A percentile compares a stretch with the other conserved stretches of the same genome.
Conservation (phyloP, 2,113 vertebrate species). For the Anarrhichthys ocellatus region DNA sequence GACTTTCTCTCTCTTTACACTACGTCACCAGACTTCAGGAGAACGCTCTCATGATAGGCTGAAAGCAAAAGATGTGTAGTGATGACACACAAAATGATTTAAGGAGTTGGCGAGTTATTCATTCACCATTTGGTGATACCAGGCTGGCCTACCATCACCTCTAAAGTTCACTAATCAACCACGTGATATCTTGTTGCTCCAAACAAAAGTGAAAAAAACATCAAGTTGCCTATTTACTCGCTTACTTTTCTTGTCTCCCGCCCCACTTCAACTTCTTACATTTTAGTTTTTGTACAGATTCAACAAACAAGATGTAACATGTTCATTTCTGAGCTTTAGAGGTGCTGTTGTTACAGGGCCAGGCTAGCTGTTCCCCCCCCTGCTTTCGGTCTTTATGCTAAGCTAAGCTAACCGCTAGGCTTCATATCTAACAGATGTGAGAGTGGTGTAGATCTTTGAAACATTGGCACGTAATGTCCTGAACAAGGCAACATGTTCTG, state of each 20-base stretch:
- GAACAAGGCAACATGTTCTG: neutral
- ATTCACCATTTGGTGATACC: no score
- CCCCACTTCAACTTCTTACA: no score
- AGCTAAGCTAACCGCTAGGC: slow-evolving; percentile 4
- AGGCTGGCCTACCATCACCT: neutral
- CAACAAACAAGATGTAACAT: neutral
- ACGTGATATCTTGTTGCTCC: no score
- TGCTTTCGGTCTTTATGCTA: slow-evolving; percentile 1
- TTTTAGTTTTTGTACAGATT: no score
- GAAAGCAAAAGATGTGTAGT: no score
- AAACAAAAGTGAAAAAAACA: neutral
- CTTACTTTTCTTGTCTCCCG: neutral
- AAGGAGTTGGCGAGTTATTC: no score
- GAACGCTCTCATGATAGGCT: no score
- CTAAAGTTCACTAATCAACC: neutral
- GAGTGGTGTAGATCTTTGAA: neutral
- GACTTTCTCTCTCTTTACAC: no score
- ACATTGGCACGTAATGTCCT: slow-evolving; percentile 6
- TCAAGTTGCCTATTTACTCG: neutral
- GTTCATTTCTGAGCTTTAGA: no score
- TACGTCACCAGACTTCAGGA: no score
- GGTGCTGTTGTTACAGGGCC: neutral
- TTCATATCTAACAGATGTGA: neutral
- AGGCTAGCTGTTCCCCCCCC: neutral
- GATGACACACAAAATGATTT: no score